phyloP scores from a whole-genome alignment of 2,113 vertebrate species.

The Campylorhamphus procurvoides region DNA sequence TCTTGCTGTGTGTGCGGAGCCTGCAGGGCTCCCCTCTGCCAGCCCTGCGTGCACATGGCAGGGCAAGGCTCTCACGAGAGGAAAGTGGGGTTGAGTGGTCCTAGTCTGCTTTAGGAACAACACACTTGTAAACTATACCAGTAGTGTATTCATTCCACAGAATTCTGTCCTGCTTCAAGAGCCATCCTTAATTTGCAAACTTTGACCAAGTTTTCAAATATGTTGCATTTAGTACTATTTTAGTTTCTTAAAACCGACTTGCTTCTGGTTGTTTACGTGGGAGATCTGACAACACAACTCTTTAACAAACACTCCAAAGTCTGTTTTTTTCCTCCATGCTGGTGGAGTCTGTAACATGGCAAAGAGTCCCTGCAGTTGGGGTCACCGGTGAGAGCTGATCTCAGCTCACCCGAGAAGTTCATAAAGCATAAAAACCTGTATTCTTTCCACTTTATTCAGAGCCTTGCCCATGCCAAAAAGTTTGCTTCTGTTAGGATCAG shows the following conservation, averaged over 20 bases:
- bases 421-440: no score
- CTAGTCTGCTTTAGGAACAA: neutral
- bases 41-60: fast-evolving
- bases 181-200: neutral
- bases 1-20: neutral
- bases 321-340: neutral
- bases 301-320: neutral
- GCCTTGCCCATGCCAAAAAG: neutral
- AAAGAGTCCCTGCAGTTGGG: neutral
- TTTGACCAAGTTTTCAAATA: neutral
- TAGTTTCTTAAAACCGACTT: neutral
- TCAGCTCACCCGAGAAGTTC: no score
- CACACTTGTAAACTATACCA: fast-evolving
- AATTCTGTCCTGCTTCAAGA: neutral
- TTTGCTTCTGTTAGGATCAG: neutral
- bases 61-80: neutral
- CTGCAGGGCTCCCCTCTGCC: neutral
- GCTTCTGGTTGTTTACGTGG: neutral
- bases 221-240: fast-evolving
- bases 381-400: no score
- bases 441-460: neutral
- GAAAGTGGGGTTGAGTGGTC: neutral
- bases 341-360: neutral
- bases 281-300: neutral
- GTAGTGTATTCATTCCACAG: fast-evolving